These are phyloP conservation scores for Cinara cedri DNA, from an alignment of 2,888 invertebrate species.

Conservation along the genomic window DNA sequence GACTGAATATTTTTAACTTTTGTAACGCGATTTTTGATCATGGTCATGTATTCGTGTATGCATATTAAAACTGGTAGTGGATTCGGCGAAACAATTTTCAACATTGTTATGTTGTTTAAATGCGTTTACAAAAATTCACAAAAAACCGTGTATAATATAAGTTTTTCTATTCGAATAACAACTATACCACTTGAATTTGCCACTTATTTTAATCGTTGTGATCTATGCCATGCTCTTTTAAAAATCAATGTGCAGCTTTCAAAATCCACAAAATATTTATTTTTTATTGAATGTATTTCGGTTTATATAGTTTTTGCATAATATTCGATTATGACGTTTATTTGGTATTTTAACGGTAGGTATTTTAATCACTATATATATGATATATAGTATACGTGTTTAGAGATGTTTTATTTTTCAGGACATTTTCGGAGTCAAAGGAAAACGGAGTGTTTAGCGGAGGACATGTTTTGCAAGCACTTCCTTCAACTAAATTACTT, in stretches of 20 bases:
- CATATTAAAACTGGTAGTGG: too few relatives aligned
- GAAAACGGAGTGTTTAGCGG: not conserved
- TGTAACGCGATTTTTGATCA: not conserved
- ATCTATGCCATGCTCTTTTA: constrained; percentile 21
- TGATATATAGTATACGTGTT: not conserved
- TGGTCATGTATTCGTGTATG: too few relatives aligned
- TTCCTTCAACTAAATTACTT: not conserved
- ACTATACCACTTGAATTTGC: constrained; percentile 1
- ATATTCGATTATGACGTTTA: not conserved
- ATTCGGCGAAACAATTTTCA: too few relatives aligned
- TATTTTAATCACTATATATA: constrained; percentile 20
- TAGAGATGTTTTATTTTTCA: not conserved
- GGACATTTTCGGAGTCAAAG: not conserved
- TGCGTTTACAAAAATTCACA: too few relatives aligned
- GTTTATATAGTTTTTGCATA: not conserved
- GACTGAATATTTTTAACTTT: not conserved
- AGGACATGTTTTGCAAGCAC: constrained; percentile 3
- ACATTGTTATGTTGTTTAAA: too few relatives aligned
- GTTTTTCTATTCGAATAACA: not conserved
- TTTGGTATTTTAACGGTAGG: too few relatives aligned
- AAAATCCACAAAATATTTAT: not conserved
- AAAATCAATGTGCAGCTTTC: not conserved
- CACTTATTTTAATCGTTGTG: not conserved
- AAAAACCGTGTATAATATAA: not conserved
- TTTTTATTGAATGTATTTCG: not conserved